Conservation (phyloP, 2,888 invertebrate genomes). For the Hydroisotoma schaefferi region DNA sequence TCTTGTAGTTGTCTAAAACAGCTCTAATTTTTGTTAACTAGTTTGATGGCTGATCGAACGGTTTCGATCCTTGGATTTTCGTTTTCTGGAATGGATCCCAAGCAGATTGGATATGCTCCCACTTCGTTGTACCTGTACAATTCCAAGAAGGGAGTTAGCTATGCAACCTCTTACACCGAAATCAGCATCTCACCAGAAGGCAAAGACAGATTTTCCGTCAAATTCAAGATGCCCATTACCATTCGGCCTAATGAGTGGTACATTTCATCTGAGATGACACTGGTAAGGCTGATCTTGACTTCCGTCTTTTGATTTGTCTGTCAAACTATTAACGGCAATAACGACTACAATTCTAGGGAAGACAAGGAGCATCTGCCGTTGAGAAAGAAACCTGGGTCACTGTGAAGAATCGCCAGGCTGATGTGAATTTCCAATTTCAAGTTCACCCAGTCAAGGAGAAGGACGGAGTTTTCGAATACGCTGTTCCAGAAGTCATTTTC, state of each 20-base stretch:
- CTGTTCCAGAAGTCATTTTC: conserved; percentile 43
- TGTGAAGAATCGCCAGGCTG: conserved; percentile 39
- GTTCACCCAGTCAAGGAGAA: conserved; percentile 39
- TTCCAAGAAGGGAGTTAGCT: conserved; percentile 40
- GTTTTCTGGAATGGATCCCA: conserved; percentile 39
- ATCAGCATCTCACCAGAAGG: conserved; percentile 34
- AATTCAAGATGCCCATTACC: conserved; percentile 41
- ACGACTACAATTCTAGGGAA: conserved; percentile 25
- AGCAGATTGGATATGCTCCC: conserved; percentile 38
- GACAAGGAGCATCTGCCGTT: conserved; percentile 34
- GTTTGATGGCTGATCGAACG: conserved; percentile 37
- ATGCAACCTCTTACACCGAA: conserved; percentile 37
- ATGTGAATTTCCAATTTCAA: conserved; percentile 43
- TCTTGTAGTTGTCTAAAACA: conserved; percentile 1
- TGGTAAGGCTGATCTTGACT: conserved; percentile 22
- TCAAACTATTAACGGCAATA: neutral
- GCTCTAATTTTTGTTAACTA: conserved; percentile 12
- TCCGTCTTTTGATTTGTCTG: neutral
- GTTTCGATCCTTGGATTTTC: conserved; percentile 38
- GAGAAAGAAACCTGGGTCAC: conserved; percentile 40
- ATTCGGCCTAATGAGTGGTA: conserved; percentile 42
- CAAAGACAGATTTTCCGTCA: conserved; percentile 38
- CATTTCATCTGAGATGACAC: conserved; percentile 42
- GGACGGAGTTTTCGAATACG: conserved; percentile 40
- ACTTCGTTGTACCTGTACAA: conserved; percentile 41